Base-by-base conservation (phyloP, 2,888 invertebrate species). In the Steinernema carpocapsae region DNA sequence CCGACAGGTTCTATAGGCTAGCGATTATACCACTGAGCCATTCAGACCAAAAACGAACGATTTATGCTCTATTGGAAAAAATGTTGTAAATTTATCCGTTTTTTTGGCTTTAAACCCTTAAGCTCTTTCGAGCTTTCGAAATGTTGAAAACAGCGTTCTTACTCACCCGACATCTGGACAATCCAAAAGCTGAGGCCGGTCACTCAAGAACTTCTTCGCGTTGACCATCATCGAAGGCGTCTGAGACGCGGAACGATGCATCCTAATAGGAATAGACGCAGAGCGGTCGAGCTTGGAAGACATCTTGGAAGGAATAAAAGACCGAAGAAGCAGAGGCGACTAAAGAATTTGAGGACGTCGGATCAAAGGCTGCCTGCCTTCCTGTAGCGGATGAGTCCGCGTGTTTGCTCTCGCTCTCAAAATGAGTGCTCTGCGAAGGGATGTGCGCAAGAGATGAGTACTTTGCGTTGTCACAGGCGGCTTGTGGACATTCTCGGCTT, bases 151-250 rank as follows among this genome's bases (percentile, higher is more conserved):
- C 45, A 43, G 45, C n/a, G n/a, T n/a, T 42, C 4, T 2, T 26
- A 70, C 78, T 77, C 64, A 85, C 85, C 73, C 80, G 83, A 77
- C 85, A 86, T 43, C 85, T 73, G 85, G 84, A 74, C 86, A 86
- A 75, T 86, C 86, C 46, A 85, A 72, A 1, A 86, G 80, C 71
- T 86, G 86, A 52, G 86, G 85, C 59, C 83, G 78, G 76, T 86
- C 86, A 73, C 82, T 84, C n/a, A 86, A 80, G 70, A 83, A 86
- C 75, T 86, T 86, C 75, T 86, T 85, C 22, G 84, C 84, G 74
- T 86, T 86, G 48, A 86, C 86, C 76, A 86, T 78, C 84, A 86
- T 85, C 17, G 81, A 82, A 22, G 86, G 86, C 56, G 85, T 86
- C 74, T 85, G 83, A 12, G 82, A 82, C 24, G 84, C 83, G 70